Base-by-base conservation (phyloP, 1,140 invertebrate genomes). In the Battus philenor region DNA sequence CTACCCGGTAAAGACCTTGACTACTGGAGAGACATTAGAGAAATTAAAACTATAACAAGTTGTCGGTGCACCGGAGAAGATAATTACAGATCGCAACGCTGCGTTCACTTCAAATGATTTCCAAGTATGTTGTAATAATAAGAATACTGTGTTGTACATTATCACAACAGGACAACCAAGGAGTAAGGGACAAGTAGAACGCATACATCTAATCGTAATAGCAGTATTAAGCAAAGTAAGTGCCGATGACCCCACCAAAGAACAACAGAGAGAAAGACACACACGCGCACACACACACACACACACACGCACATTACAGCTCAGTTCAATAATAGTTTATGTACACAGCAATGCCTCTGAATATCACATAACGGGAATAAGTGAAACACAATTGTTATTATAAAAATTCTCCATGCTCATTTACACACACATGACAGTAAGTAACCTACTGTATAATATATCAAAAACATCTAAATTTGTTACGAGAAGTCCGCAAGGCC, bases 1-100 rank as follows among this genome's bases (percentile, higher is more conserved):
- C 12, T 76, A 68, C 38, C 50, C 72, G 1, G 53, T 63, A 4
- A 74, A 70, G 32, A 48, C 55, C 0, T 71, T 65, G 0, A 65
- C 55, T 4, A 38, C 64, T 1, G 41, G 50, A 15, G 61, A 71
- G 34, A 52, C 49, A 1, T 61, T 80, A 26, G 18, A 52, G 2
- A 71, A 55, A 39, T 34, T 64, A 6, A 39, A 39, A 4, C 44
- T 48, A 55, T 54, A 54, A 20, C 41, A 54, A 43, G 43, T 44
- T 9, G 59, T 68, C 47, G 61, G 60, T 7, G 50, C 50, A 8
- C 61, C 54, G 15, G 26, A 33, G 1, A 26, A 47, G 24, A 38
- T 66, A 7, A 55, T 62, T 15, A 50, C 51, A 4, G 54, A 56
- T 41, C 34, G 53, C 24, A 53, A 50, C 8, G 46, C 52, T 8